Evolutionary conservation across 2,888 invertebrate species (phyloP).

Genomic region (Melinopterus prodromus): DNA sequence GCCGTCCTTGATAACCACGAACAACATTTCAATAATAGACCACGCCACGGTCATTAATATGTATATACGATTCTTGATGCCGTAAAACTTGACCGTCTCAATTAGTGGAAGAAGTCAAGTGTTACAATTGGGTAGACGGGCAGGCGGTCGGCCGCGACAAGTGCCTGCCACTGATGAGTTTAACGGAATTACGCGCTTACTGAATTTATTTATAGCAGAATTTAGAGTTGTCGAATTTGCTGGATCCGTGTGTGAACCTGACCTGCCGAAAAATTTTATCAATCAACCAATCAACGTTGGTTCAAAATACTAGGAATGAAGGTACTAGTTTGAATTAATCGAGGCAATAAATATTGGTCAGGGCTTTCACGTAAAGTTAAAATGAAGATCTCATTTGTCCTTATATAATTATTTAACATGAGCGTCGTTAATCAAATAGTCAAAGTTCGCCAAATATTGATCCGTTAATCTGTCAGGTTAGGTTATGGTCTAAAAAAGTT

Average conservation of each 20-base stretch:
- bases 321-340: not conserved
- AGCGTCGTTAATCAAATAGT: too few relatives aligned
- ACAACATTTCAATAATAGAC: conserved; percentile 21
- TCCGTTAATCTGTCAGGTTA: too few relatives aligned
- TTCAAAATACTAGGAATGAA: not conserved
- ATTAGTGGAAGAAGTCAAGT: not conserved
- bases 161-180: conserved; percentile 4
- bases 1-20: conserved; percentile 16
- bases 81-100: not conserved
- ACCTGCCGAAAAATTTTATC: not conserved
- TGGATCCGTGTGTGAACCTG: not conserved
- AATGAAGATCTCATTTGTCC: too few relatives aligned
- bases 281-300: not conserved
- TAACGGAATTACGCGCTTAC: not conserved
- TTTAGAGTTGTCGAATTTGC: not conserved
- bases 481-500: too few relatives aligned
- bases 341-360: too few relatives aligned
- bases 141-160: not conserved
- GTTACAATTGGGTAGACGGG: not conserved
- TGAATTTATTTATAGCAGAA: not conserved
- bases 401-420: too few relatives aligned
- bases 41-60: conserved; percentile 15
- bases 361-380: too few relatives aligned
- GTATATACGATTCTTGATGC: not conserved
- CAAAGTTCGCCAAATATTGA: too few relatives aligned